These are phyloP conservation scores for Lordiphosa clarofinis DNA, from an alignment of 1,140 invertebrate species.

Conservation along the genomic window DNA sequence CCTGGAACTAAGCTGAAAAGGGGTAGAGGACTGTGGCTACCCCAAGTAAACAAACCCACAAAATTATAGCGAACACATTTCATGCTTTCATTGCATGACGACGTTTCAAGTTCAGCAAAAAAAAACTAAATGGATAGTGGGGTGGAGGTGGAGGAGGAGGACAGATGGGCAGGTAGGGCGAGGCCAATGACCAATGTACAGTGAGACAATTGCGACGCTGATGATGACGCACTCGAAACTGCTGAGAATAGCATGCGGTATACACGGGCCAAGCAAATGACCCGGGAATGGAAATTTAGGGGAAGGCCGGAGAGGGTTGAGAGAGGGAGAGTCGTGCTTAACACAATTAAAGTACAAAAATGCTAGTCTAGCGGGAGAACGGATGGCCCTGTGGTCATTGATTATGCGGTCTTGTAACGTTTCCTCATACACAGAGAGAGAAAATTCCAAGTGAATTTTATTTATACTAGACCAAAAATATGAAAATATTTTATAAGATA, in stretches of 20 bases:
- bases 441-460: no score
- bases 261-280: conserved; percentile 31
- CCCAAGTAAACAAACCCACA: conserved; percentile 34
- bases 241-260: conserved; percentile 24
- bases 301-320: not conserved
- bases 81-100: conserved; percentile 49
- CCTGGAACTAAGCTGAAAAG: conserved; percentile 30
- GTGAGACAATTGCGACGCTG: conserved; percentile 36
- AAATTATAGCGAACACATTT: conserved; percentile 31
- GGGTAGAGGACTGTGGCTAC: not conserved
- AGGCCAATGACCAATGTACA: conserved; percentile 43
- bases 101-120: conserved; percentile 45
- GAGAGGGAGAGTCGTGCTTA: conserved; percentile 4
- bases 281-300: conserved; percentile 6
- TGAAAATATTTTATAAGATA: no score
- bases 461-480: no score
- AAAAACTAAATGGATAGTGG: conserved; percentile 14
- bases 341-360: conserved; percentile 34
- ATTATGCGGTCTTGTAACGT: no score
- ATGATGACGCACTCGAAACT: conserved; percentile 48
- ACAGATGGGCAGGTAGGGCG: not conserved
- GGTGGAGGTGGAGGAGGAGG: not conserved
- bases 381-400: not conserved
- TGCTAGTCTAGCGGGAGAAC: not conserved
- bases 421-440: no score